Evolutionary conservation across 2,113 vertebrate genomes (phyloP), one percentile per base, ranked within the genome.

Genomic region (Suricata suricatta): DNA sequence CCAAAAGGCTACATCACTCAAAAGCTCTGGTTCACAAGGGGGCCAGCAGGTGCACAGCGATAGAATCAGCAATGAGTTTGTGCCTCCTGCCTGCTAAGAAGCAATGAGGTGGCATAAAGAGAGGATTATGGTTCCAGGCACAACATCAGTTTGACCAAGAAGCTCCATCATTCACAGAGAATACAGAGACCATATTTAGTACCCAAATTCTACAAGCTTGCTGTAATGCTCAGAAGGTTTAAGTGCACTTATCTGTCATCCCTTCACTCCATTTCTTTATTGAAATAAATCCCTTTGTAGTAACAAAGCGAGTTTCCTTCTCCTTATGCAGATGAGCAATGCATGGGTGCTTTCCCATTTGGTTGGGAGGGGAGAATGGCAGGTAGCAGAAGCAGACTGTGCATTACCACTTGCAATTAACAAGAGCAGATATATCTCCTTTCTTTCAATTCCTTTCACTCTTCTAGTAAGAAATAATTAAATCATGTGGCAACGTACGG

Each of bases 281-380:
- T 98, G 97, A 99, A 99, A 98, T 98, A 97, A 99, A 98, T 98
- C 97, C 96, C 66, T 98, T 97, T 98, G 96, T 98, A 98, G 98
- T 97, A 98, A 97, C 96, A 98, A 98, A 0, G 69, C 97, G 97
- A 95, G 87, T 96, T 96, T 95, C 95, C 91, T 96, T 84, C 98
- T 98, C 79, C 95, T 97, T 97, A 98, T 96, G 97, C 96, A 99
- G 98, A 98, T 95, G 97, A 98, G 91, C 3, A 0, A 89, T 83
- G 87, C 85, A 89, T 93, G 93, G 68, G 29, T 92, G 66, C 79
- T 96, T 98, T 96, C 89, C 97, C 86, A 84, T 81, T 64, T 93
- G 92, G 81, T 41, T 88, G 60, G 92, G 5, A 2, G 95, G 97
- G 83, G 69, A 90, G 93, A 97, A 97, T 66, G 68, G 74, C 44